Evolutionary conservation across 2,113 vertebrate species (phyloP), one percentile per base, ranked within the genome.

Genomic region (Malaclemys terrapin): DNA sequence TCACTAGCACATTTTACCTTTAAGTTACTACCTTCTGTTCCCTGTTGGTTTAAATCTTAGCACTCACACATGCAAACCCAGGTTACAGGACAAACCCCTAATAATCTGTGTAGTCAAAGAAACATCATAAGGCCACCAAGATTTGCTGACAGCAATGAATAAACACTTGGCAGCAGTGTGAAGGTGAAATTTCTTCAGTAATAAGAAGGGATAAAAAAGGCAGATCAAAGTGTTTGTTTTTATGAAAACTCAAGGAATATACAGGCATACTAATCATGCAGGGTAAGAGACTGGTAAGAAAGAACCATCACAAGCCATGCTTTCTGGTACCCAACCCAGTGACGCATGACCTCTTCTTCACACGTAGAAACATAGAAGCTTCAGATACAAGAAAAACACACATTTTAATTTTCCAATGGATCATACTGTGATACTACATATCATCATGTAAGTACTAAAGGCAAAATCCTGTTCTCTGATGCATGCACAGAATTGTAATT

Each of bases 81-180:
- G 89, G 75, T 25, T 57, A 80, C 31, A 89, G 89, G 89, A 96
- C 92, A 95, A 95, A 91, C 89, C 93, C 65, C 90, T 53, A 89
- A 93, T 93, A 93, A 91, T 57, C 96, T 95, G 95, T 95, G 96
- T 89, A 96, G 96, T 93, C 96, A 95, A 95, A 95, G 88, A 96
- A 96, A 96, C 82, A 97, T 47, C 13, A 85, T 93, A 94, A 83
- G 95, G 84, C 90, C 84, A 91, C 93, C 85, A 93, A 94, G 94
- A 95, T 95, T 92, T 95, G 94, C 97, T 94, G 95, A 93, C 93
- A 95, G 95, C 90, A 75, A 93, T 94, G 91, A 96, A 93, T 85
- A 96, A 97, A 97, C 94, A 95, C 79, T 79, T 65, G 81, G 83
- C 87, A 86, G 24, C n/a, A 42, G 22, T 5, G 22, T 38, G 72